Conservation (phyloP, 1,140 invertebrate species). For the Amyelois transitella region DNA sequence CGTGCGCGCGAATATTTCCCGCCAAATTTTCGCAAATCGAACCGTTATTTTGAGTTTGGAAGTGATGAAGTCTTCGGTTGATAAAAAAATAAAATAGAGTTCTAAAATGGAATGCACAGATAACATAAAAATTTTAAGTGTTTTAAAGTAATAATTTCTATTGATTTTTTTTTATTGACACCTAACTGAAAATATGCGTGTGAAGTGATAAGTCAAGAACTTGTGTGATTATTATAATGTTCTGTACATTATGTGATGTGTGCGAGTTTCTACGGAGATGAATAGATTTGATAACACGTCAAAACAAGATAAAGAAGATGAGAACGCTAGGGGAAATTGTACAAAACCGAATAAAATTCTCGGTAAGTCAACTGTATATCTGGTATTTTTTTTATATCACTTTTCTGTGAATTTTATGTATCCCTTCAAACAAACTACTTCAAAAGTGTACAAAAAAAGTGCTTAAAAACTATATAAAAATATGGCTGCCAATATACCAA, state of each 20-base stretch:
- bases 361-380: no score
- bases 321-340: conserved; percentile 41
- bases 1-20: conserved; percentile 3
- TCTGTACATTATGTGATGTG: neutral
- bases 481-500: no score
- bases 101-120: no score
- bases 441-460: no score
- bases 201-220: conserved; percentile 11
- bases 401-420: neutral
- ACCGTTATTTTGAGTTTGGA: no score
- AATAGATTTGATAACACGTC: conserved; percentile 47
- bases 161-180: no score
- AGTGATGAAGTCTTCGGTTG: no score
- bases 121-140: no score
- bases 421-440: neutral
- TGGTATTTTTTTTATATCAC: no score
- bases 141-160: no score
- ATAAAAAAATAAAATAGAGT: no score
- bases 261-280: conserved; percentile 31
- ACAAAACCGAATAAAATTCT: conserved; percentile 52
- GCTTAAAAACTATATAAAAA: no score
- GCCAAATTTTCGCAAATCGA: conserved; percentile 10
- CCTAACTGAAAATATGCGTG: neutral
- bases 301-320: conserved; percentile 44
- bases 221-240: conserved; percentile 1